Evolutionary conservation across 2,113 vertebrate species (phyloP).

Genomic region (Sus scrofa): DNA sequence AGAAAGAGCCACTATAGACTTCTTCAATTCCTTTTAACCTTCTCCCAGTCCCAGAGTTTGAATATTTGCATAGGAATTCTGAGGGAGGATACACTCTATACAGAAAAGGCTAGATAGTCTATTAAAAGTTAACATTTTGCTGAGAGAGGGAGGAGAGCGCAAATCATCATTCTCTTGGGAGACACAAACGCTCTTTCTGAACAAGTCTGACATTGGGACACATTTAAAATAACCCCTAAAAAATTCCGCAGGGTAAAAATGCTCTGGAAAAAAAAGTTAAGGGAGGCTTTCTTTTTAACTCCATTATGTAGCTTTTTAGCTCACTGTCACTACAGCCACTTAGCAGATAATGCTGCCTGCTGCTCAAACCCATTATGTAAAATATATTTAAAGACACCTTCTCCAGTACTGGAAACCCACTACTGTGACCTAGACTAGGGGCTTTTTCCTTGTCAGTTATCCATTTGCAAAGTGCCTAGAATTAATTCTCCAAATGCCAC

Average conservation of each 20-base stretch:
- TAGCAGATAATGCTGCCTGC: conserved; percentile 12
- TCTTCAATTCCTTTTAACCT: conserved; percentile 36
- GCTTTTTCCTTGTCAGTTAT: neutral
- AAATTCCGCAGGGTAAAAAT: conserved; percentile 25
- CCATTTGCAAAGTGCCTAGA: conserved; percentile 47
- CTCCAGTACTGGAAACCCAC: neutral
- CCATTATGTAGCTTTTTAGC: conserved; percentile 40
- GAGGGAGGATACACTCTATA: neutral
- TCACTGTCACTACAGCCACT: neutral
- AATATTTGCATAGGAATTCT: conserved; percentile 74
- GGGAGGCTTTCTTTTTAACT: conserved; percentile 42
- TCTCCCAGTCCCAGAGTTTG: conserved; percentile 50
- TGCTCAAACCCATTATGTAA: conserved; percentile 54
- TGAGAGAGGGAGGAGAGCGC: neutral
- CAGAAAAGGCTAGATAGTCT: conserved; percentile 15
- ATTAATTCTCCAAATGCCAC: neutral
- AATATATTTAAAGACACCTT: conserved; percentile 30
- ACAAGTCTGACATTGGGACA: conserved; percentile 58
- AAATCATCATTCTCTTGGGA: conserved; percentile 14
- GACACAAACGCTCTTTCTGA: conserved; percentile 69
- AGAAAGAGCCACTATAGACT: conserved; percentile 61
- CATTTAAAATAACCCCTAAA: conserved; percentile 61
- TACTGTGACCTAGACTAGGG: neutral
- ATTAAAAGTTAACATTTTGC: conserved; percentile 64
- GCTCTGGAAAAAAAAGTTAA: conserved; percentile 50